phyloP scores from a whole-genome alignment of 2,888 invertebrate species.

The Carcina quercana region DNA sequence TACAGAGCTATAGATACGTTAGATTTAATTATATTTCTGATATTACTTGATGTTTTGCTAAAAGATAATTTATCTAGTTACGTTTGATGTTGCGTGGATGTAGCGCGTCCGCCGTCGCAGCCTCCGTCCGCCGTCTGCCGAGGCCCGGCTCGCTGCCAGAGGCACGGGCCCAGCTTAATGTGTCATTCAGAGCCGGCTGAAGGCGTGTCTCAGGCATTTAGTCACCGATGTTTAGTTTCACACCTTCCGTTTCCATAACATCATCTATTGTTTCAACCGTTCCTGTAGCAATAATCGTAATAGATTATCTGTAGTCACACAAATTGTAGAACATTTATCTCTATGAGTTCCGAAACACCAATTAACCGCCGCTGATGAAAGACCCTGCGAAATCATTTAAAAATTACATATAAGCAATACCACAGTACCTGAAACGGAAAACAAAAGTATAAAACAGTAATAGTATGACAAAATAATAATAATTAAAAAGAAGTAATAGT shows the following conservation, averaged over 20 bases:
- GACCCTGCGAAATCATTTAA: constrained; percentile 43
- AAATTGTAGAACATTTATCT: no score
- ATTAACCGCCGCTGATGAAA: constrained; percentile 44
- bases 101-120: constrained; percentile 28
- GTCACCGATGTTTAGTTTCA: constrained; percentile 3
- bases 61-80: constrained; percentile 67
- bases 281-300: constrained; percentile 28
- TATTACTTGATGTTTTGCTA: constrained; percentile 72
- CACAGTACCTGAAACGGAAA: constrained; percentile 65
- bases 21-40: constrained; percentile 72
- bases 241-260: constrained; percentile 23
- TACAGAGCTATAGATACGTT: constrained; percentile 66
- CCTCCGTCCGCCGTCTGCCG: constrained; percentile 24
- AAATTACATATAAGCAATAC: constrained; percentile 69
- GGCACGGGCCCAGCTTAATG: not conserved
- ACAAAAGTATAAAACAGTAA: constrained; percentile 42
- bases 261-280: constrained; percentile 34
- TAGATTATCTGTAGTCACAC: no score
- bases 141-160: not conserved
- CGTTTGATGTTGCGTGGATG: constrained; percentile 45
- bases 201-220: no score
- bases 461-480: no score
- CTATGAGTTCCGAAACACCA: no score
- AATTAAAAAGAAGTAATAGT: no score
- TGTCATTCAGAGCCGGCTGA: no score